Evolutionary conservation across 2,113 vertebrate species (phyloP).

Genomic region (Ellobius talpinus): DNA sequence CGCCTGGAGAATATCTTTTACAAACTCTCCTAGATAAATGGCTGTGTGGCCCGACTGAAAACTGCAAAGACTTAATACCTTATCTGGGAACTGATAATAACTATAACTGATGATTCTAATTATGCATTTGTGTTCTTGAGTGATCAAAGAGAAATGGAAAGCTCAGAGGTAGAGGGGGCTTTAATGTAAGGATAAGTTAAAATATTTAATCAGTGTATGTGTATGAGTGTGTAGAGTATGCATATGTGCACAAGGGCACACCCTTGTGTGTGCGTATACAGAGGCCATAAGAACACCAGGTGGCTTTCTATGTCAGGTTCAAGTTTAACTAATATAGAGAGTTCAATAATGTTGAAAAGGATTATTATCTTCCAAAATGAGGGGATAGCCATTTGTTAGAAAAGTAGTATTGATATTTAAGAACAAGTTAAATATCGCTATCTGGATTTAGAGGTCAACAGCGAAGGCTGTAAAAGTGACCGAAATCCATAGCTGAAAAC

Average conservation of each 20-base stretch:
- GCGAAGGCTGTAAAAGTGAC: background rate
- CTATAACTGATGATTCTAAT: background rate
- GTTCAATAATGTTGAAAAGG: slow-evolving; percentile 31
- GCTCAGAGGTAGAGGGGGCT: background rate
- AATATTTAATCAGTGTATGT: background rate
- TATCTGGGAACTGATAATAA: background rate
- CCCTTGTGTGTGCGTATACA: no score
- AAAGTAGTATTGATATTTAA: background rate
- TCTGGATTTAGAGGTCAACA: background rate
- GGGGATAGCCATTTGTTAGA: background rate
- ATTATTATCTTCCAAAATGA: background rate
- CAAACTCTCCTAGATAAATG: slow-evolving; percentile 1
- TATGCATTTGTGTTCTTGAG: background rate
- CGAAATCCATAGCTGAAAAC: background rate
- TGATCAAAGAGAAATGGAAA: slow-evolving; percentile 8
- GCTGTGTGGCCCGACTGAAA: slow-evolving; percentile 43
- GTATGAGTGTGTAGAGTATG: background rate
- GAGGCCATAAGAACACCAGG: background rate
- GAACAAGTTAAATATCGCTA: background rate
- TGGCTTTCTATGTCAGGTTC: background rate
- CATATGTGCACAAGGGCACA: background rate
- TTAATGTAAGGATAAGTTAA: background rate
- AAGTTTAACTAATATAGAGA: slow-evolving; percentile 29
- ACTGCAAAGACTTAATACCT: background rate
- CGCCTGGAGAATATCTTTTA: background rate